Conservation (phyloP, 2,113 vertebrate genomes). For the Albula goreensis region DNA sequence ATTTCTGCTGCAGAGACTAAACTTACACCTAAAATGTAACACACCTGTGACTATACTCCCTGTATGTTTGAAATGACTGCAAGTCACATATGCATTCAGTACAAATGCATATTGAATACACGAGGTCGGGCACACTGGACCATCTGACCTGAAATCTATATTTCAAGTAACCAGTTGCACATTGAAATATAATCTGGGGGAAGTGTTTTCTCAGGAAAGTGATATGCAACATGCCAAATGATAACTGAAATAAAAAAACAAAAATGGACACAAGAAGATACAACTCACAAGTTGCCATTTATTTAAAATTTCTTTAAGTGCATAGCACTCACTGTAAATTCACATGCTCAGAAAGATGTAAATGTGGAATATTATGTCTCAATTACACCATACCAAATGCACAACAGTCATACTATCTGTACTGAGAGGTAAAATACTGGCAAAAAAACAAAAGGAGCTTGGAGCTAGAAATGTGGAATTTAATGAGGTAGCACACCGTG, state of each 20-base stretch:
- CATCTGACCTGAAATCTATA: too few species aligned
- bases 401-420: slow-evolving; percentile 28
- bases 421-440: slow-evolving; percentile 36
- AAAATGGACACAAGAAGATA: slow-evolving; percentile 38
- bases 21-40: too few species aligned
- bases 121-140: too few species aligned
- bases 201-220: background rate
- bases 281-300: slow-evolving; percentile 60
- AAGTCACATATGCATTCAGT: too few species aligned
- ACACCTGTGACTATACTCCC: too few species aligned
- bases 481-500: slow-evolving; percentile 14
- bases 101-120: too few species aligned
- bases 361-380: slow-evolving; percentile 28
- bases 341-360: slow-evolving; percentile 46
- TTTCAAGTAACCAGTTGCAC: too few species aligned
- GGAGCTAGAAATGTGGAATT: background rate
- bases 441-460: slow-evolving; percentile 21
- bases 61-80: too few species aligned
- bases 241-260: background rate
- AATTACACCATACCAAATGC: slow-evolving; percentile 34
- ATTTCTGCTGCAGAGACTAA: too few species aligned
- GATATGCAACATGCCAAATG: background rate
- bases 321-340: slow-evolving; percentile 56
- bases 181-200: too few species aligned
- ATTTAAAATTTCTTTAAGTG: slow-evolving; percentile 69